Conservation (phyloP, 2,113 vertebrate species). For the Saccopteryx bilineata region DNA sequence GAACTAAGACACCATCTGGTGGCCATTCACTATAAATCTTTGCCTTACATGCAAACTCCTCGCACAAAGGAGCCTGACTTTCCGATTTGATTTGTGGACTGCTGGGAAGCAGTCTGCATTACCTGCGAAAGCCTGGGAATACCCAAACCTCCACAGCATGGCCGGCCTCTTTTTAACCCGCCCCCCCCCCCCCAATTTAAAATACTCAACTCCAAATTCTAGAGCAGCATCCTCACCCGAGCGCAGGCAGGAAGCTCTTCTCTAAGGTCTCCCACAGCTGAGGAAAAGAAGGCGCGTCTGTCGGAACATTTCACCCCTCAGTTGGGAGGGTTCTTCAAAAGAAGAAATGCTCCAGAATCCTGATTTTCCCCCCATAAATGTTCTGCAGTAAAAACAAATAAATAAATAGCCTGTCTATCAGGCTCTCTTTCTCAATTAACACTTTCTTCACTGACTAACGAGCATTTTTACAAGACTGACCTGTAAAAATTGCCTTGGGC, state of each 20-base stretch:
- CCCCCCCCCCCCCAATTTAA: not conserved
- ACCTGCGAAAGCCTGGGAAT: not conserved
- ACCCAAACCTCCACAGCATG: fast-evolving
- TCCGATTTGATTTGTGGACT: conserved; percentile 50
- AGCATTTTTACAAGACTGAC: conserved; percentile 17
- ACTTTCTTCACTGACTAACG: not conserved
- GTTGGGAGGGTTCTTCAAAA: not conserved
- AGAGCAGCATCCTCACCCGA: not conserved
- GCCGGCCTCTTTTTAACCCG: not conserved
- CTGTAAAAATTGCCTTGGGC: too few relatives aligned
- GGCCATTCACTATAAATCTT: conserved; percentile 65
- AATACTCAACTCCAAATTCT: not conserved
- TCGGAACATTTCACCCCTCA: not conserved
- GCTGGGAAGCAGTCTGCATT: not conserved
- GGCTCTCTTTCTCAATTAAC: not conserved
- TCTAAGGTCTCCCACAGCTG: not conserved
- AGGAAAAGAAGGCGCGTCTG: not conserved
- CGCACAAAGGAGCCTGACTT: not conserved
- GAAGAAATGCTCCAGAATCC: not conserved
- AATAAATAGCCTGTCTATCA: not conserved
- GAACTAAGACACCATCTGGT: conserved; percentile 74
- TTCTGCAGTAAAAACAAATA: not conserved
- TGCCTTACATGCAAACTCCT: not conserved
- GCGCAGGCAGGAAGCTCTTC: not conserved
- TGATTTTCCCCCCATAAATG: not conserved